These are phyloP conservation scores for Maniola jurtina DNA, from an alignment of 1,140 invertebrate genomes.

Conservation along the genomic window DNA sequence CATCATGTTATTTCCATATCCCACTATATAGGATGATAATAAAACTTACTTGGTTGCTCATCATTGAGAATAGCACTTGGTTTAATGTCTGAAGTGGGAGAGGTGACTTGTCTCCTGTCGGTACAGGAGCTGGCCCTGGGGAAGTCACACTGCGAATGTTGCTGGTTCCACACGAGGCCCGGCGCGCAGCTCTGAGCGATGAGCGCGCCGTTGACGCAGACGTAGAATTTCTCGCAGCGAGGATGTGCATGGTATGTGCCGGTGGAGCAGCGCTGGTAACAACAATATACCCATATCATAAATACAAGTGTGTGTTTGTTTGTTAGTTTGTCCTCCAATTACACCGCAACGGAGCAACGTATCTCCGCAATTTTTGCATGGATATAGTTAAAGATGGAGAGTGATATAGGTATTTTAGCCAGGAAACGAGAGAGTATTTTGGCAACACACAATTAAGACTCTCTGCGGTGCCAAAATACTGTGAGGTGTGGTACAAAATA, in stretches of 20 bases:
- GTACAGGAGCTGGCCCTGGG: conserved; percentile 50
- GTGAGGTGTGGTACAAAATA: too few species aligned
- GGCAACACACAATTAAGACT: too few species aligned
- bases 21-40: neutral
- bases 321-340: too few species aligned
- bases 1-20: too few species aligned
- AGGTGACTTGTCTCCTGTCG: conserved; percentile 49
- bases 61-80: conserved; percentile 39
- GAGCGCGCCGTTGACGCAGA: conserved; percentile 84
- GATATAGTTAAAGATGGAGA: too few species aligned
- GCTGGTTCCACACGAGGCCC: conserved; percentile 84
- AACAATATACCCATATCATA: neutral
- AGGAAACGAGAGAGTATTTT: too few species aligned
- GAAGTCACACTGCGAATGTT: conserved; percentile 84
- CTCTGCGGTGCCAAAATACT: too few species aligned
- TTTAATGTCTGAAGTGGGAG: conserved; percentile 44
- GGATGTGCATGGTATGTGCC: conserved; percentile 81
- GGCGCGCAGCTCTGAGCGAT: conserved; percentile 84
- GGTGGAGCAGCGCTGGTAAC: conserved; percentile 65
- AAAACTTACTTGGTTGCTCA: conserved; percentile 48
- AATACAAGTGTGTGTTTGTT: too few species aligned
- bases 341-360: too few species aligned
- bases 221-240: conserved; percentile 83
- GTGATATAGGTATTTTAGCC: too few species aligned
- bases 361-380: too few species aligned